Evolutionary conservation across 2,797 vertebrate species (phyloP), one percentile per base, ranked within the genome.

Genomic region (Siniperca scherzeri): DNA sequence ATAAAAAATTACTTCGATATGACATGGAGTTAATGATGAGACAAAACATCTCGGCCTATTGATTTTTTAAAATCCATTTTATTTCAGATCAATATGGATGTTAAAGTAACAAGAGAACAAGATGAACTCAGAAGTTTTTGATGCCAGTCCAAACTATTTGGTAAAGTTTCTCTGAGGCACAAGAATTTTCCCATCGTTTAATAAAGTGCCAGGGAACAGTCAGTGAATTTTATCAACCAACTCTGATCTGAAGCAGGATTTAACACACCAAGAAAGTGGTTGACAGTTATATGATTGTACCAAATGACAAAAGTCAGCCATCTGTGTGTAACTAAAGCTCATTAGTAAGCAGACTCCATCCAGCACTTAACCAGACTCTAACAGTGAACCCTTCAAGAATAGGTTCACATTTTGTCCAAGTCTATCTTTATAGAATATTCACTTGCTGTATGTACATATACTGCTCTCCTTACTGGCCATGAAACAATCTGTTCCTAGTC

Each of bases 1-100:
- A 70, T 61, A 17, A 12, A 44, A 70, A 36, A 3, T 19, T 30
- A 50, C 48, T 1, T 46, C 76, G 42, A 50, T 25, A 44, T 75
- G 22, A 19, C 56, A 52, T 38, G 44, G 2, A 3, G 48, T n/a
- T 50, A 46, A 38, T 61, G 27, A 52, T 38, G 46, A 40, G n/a
- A 12, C 25, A 55, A 75, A 57, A 33, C 22, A 81, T 25, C 44
- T 50, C 7, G 36, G n/a, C 22, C 33, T 65, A 46, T 78, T 70
- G n/a, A 22, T 50, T 69, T 73, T n/a, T 27, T 53, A 0, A 48
- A 56, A 67, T 77, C 27, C 2, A 44, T 57, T 64, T 48, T 3
- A 19, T 66, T 80, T 69, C 66, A 38, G 6, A 66, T 80, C 50
- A 22, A 25, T 64, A 40, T 59, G 36, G 40, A 67, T 83, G 16